Base-by-base conservation (phyloP, 2,888 invertebrate species). In the Epistrophella euchroma region DNA sequence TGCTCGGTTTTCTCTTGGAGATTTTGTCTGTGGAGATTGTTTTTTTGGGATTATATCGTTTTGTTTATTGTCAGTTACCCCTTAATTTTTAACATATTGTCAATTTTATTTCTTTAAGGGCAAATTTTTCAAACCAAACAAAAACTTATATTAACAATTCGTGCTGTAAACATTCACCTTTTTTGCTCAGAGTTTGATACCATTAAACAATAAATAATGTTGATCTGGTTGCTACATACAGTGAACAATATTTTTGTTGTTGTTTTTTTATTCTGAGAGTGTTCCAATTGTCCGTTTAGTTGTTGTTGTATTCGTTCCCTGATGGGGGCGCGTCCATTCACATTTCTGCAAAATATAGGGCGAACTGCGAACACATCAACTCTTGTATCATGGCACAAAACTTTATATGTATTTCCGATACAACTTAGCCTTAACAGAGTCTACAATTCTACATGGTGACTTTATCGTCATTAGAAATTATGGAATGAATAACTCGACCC, bases 331-430 rank as follows among this genome's bases (percentile, higher is more conserved):
- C 37, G 19, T 43, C 62, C 17, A 43, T 60, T 6, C 17, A 43
- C 17, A 47, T 47, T 66, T 32, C 32, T 35, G 7, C 35, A 15
- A 66, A 32, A 47, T 45, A 9, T 19, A 47, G 64, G 47, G 64
- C 32, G 5, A 45, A 35, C 6, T 19, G n/a, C n/a, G 58, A 22
- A n/a, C 19, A 60, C 37, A 28, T 25, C 52, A 52, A 75, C 22
- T 74, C 32, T 17, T 72, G 56, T 76, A 35, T 55, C 74, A 60
- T 43, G 22, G 56, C 76, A 52, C 17, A 62, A 56, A 56, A 64
- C 56, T 47, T 56, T 52, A 68, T 56, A 55, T 40, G 66, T 77
- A 55, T 40, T 72, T 77, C 43, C 72, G 55, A 64, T 74, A 80
- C 45, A 71, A 56, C 40, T 76, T 47, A 64, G 35, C 72, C 64